phyloP scores from a whole-genome alignment of 2,888 invertebrate species.

The Druceiella hillmani region DNA sequence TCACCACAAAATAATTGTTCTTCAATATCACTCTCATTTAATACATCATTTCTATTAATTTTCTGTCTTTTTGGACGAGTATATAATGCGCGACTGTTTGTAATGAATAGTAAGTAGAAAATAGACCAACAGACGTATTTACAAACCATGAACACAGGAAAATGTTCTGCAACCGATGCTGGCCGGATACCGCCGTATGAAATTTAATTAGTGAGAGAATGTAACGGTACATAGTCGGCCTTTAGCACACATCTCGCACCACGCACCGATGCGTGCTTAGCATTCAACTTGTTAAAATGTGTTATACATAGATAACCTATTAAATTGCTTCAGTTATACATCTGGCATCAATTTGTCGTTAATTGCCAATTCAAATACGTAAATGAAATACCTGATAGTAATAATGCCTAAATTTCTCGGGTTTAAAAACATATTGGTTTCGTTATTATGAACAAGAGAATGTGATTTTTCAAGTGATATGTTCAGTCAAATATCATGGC shows the following conservation, averaged over 20 bases:
- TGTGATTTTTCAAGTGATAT: too few relatives aligned
- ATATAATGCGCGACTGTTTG: background rate
- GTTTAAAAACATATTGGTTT: too few relatives aligned
- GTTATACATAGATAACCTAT: too few relatives aligned
- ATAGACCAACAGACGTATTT: background rate
- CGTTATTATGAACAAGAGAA: too few relatives aligned
- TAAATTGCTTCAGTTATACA: too few relatives aligned
- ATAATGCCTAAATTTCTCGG: too few relatives aligned
- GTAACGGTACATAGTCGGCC: background rate
- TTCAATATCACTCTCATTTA: background rate
- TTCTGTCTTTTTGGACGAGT: background rate
- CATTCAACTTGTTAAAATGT: background rate
- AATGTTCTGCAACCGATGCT: conserved; percentile 1
- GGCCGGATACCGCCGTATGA: background rate
- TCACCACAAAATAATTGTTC: background rate
- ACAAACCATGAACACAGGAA: conserved; percentile 1
- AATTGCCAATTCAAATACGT: too few relatives aligned
- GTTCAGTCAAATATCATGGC: too few relatives aligned
- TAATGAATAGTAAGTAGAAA: background rate
- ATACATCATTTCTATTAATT: background rate
- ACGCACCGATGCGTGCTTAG: background rate
- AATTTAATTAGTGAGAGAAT: background rate
- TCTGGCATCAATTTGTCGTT: too few relatives aligned
- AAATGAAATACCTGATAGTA: too few relatives aligned
- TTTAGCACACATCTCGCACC: background rate